phyloP scores from a whole-genome alignment of 2,797 vertebrate species.

The Microctenopoma steveboyesi region DNA sequence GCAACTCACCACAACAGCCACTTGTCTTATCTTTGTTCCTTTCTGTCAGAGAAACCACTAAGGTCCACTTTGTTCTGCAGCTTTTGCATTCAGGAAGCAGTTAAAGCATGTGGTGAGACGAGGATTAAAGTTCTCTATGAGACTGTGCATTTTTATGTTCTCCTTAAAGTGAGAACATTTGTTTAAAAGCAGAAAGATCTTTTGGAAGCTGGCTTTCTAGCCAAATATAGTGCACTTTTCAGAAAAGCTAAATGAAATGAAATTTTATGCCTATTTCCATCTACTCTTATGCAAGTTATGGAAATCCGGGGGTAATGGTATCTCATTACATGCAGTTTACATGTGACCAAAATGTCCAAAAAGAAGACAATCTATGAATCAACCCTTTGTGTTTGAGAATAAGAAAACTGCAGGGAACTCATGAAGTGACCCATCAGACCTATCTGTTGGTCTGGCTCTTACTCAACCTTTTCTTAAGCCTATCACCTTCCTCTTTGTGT shows the following conservation, averaged over 20 bases:
- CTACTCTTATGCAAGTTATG: too few species aligned
- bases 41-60: conserved; percentile 27
- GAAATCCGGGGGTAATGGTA: too few species aligned
- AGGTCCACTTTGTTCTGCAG: conserved; percentile 18
- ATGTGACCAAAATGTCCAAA: too few species aligned
- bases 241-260: too few species aligned
- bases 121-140: background rate
- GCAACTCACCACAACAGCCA: background rate
- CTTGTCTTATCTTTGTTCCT: conserved; percentile 35
- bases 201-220: too few species aligned
- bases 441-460: conserved; percentile 28
- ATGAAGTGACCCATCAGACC: conserved; percentile 36
- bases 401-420: conserved; percentile 15
- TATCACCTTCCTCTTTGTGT: conserved; percentile 44
- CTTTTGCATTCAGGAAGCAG: conserved; percentile 22
- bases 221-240: too few species aligned
- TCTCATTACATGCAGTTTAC: too few species aligned
- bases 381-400: background rate
- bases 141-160: background rate
- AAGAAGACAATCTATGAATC: background rate
- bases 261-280: too few species aligned
- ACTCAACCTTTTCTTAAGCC: conserved; percentile 25
- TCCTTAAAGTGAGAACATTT: too few species aligned
- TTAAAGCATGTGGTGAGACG: conserved; percentile 4
- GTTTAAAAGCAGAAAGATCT: too few species aligned